Base-by-base conservation (phyloP, 64 coral and sea anemone genomes). In the Montipora foliosa region DNA sequence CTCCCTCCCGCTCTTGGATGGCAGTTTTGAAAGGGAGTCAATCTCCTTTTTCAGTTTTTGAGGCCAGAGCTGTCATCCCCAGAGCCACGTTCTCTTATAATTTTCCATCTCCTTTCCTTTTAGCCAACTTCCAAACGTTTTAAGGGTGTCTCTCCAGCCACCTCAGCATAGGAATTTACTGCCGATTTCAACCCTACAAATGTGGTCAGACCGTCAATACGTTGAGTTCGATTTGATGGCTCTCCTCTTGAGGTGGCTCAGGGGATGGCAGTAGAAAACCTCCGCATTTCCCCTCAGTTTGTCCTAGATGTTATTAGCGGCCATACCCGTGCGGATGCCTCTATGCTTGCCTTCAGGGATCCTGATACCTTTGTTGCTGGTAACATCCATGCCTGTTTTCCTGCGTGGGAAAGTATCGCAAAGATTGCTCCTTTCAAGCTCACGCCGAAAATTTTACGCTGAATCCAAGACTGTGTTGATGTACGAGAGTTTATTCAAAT, bases 21-120 rank as follows among this genome's bases (percentile, higher is more conserved):
- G 14, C 75, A 77, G 75, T 77, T 77, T 86, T 86, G 82, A 86
- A 86, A 69, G 62, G 82, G 48, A 70, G 47, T 71, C 68, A 17
- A 44, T 2, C 62, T 86, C 82, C 82, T 16, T 86, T n/a, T 45
- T 12, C 22, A 57, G 37, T 48, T 46, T 17, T 12, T 49, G 82
- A 48, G 64, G 82, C 82, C 61, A 86, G 22, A 71, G 19, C 68
- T 66, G 61, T 22, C 61, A 69, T 71, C 68, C 61, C 29, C 24
- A 13, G 29, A 71, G 57, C 37, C 37, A 67, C 21, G 16, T 84
- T 22, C 60, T 11, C 25, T 24, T 75, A 25, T 25, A 0, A 25
- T 75, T 2, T 2, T 29, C 1, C 5, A 44, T 83, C 5, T 83
- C 10, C 19, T 55, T 69, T 62, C n/a, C 66, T 84, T 67, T 47